Evolutionary conservation across 2,797 vertebrate species (phyloP), one percentile per base, ranked within the genome.

Genomic region (Tachyglossus aculeatus): DNA sequence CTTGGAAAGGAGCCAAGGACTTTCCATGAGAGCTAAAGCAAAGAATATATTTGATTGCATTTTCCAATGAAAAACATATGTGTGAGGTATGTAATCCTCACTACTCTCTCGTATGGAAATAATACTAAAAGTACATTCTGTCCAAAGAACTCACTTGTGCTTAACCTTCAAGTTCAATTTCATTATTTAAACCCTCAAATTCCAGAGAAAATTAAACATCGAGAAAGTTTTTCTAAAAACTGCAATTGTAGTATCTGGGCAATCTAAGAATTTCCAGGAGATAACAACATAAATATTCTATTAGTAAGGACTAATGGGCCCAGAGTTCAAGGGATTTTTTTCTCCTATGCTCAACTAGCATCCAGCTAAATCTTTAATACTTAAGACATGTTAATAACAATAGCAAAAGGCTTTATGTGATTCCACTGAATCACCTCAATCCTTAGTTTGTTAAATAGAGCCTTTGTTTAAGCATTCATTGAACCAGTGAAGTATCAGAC

Each of bases 1-100:
- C 65, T 69, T 77, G 71, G 75, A 56, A 37, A 61, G 64, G 73
- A 65, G 24, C 54, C 55, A 73, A 27, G 36, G 24, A 45, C 53
- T 80, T 63, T 67, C 62, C 58, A 39, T 67, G 27, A 61, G 61
- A 84, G 69, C 13, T 36, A 31, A 41, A 15, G 32, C 6, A 44
- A 8, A 63, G 37, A 78, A 25, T 60, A 71, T 33, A 83, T 39
- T 33, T 33, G 21, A 78, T 12, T 2, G 0, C 50, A 32, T 71
- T 82, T 80, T 62, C 16, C 75, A 72, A 74, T 48, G 3, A 79
- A 80, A 88, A 53, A 32, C 57, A 53, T 34, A 50, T 77, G 82
- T 40, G 44, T 9, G 5, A 71, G 45, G 71, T 14, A 58, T 59
- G 18, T 11, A 11, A 0, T 11, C 59, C 56, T 77, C 41, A 6